Evolutionary conservation across 2,113 vertebrate genomes (phyloP), one percentile per base, ranked within the genome.

Genomic region (Otolemur garnettii): DNA sequence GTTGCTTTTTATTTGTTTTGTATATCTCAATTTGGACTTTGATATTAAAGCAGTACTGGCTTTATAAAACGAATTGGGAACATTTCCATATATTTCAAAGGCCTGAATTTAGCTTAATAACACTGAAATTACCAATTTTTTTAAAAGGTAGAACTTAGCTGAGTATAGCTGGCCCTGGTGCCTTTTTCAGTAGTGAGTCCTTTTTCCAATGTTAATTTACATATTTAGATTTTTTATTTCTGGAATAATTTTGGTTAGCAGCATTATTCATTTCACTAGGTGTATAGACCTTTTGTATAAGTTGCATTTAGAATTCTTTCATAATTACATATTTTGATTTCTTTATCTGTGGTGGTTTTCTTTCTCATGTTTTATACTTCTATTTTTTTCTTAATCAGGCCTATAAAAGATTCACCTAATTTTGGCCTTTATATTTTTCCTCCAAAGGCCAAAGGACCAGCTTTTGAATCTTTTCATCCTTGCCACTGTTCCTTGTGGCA

Each of bases 41-140:
- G 17, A n/a, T 94, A 28, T 92, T 60, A 82, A 93, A 53, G 33
- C 12, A 68, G 26, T 59, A 26, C 81, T 90, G 26, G 30, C 68
- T 75, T 91, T 55, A 78, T 79, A 90, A 89, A 87, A 62, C 22
- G 6, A 82, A 85, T 62, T 55, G 14, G 7, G 8, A 28, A 45
- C 60, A 88, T 90, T 95, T 69, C 64, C 42, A 50, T 72, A 21
- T 42, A 93, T 78, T 80, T 93, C 14, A 88, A 91, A 88, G 68
- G 14, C 33, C 33, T 79, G 55, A 78, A 78, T 87, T 88, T 91
- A 45, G 53, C 79, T 87, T 79, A 45, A 62, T 45, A 87, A 38
- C 15, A 62, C 91, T 84, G 71, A 50, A 87, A 80, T 79, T 82
- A n/a, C 30, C 60, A 64, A 35, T 94, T 84, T 86, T 93, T 71